These are phyloP conservation scores for Nothoprocta perdicaria DNA, from an alignment of 2,113 vertebrate genomes.

Conservation along the genomic window DNA sequence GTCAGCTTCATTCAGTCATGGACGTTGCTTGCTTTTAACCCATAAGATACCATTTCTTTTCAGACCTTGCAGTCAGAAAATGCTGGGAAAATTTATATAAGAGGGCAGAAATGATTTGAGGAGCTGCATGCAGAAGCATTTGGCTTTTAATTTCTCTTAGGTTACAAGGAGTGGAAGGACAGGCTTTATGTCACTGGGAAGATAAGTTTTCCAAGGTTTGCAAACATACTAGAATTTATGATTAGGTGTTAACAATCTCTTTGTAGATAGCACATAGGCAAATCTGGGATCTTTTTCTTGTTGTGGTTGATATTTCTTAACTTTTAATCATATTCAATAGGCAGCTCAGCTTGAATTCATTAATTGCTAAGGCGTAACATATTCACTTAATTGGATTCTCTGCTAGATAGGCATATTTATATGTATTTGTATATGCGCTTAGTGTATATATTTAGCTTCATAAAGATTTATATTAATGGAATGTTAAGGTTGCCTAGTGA, in stretches of 20 bases:
- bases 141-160: background rate
- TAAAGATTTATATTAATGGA: constrained; percentile 54
- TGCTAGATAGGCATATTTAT: constrained; percentile 58
- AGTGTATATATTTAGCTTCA: constrained; percentile 66
- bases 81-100: background rate
- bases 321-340: constrained; percentile 48
- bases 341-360: constrained; percentile 53
- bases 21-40: constrained; percentile 2
- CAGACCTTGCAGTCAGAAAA: background rate
- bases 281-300: constrained; percentile 24
- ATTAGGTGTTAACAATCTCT: background rate
- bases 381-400: constrained; percentile 68
- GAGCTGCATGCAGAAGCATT: background rate
- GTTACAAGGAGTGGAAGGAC: background rate
- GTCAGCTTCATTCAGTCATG: background rate
- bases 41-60: background rate
- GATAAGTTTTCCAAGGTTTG: background rate
- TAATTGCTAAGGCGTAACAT: constrained; percentile 61
- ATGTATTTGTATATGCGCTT: constrained; percentile 59
- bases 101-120: background rate
- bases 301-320: constrained; percentile 45
- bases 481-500: constrained; percentile 52
- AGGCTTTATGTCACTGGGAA: background rate
- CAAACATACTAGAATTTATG: constrained; percentile 18
- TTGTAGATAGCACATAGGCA: background rate